phyloP scores from a whole-genome alignment of 2,113 vertebrate genomes.

The Reinhardtius hippoglossoides region DNA sequence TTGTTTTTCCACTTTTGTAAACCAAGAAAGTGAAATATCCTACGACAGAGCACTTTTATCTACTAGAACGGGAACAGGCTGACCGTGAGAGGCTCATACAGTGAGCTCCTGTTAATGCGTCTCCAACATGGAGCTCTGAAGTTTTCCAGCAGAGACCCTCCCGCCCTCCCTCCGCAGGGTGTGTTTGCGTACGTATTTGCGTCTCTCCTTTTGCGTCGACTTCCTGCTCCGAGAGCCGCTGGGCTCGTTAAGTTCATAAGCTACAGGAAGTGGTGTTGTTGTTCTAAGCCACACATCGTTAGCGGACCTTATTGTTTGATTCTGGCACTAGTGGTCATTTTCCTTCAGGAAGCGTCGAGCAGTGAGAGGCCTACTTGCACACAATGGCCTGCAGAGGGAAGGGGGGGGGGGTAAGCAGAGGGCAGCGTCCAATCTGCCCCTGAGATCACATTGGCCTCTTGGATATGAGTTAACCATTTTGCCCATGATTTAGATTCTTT shows the following conservation, averaged over 20 bases:
- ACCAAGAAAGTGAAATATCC: not conserved
- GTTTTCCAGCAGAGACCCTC: constrained; percentile 59
- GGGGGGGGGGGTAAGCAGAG: constrained; percentile 51
- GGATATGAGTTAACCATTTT: constrained; percentile 53
- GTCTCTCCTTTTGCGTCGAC: constrained; percentile 64
- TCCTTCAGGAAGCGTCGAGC: constrained; percentile 83
- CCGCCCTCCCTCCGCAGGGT: constrained; percentile 40
- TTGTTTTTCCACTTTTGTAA: constrained; percentile 45
- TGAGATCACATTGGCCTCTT: constrained; percentile 56
- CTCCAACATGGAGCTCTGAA: constrained; percentile 10
- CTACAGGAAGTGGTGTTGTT: constrained; percentile 80
- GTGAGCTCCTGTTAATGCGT: constrained; percentile 17
- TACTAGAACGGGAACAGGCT: not conserved
- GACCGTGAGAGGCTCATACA: constrained; percentile 28
- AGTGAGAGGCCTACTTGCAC: constrained; percentile 66
- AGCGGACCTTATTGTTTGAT: constrained; percentile 83
- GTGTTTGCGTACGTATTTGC: constrained; percentile 67
- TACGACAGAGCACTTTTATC: constrained; percentile 1
- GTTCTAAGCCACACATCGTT: constrained; percentile 79
- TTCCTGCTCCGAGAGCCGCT: constrained; percentile 75
- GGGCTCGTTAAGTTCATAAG: constrained; percentile 74
- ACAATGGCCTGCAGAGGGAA: constrained; percentile 79
- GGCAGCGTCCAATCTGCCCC: constrained; percentile 51
- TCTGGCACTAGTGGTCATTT: constrained; percentile 81
- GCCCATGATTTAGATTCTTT: constrained; percentile 47